phyloP scores from a whole-genome alignment of 2,797 vertebrate genomes.

The Emydoidea blandingii region DNA sequence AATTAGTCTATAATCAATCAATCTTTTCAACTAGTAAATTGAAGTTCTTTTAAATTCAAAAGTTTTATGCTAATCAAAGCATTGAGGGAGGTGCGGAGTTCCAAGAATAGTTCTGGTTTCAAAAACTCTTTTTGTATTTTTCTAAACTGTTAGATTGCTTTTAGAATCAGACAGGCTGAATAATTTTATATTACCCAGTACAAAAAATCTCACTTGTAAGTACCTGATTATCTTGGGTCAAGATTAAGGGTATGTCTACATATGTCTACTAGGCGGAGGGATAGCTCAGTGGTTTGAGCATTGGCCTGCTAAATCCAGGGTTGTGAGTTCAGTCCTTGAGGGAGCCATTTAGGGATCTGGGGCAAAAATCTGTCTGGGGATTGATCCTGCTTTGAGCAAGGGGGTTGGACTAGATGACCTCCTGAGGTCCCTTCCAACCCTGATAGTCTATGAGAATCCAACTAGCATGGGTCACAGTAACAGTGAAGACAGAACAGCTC shows the following conservation, averaged over 20 bases:
- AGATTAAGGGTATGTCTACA: neutral
- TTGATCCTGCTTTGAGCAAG: too few species aligned
- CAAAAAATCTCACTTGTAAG: neutral
- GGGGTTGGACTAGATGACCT: too few species aligned
- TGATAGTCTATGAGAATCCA: neutral
- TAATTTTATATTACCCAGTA: neutral
- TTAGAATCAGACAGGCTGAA: neutral
- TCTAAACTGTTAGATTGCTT: neutral
- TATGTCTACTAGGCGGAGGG: too few species aligned
- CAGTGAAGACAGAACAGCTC: neutral
- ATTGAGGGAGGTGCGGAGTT: neutral
- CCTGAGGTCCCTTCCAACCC: too few species aligned
- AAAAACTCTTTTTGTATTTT: neutral
- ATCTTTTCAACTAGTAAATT: conserved; percentile 35
- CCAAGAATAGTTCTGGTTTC: neutral
- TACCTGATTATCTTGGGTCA: neutral
- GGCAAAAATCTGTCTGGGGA: too few species aligned
- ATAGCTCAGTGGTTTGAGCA: too few species aligned
- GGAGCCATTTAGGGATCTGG: too few species aligned
- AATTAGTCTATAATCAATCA: conserved; percentile 61
- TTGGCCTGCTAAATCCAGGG: too few species aligned
- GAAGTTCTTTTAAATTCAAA: neutral
- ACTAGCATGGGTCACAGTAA: neutral
- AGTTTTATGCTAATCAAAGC: conserved; percentile 4
- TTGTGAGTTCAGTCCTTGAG: too few species aligned